Conservation (phyloP, 2,888 invertebrate genomes). For the Dolichopus griseipennis region DNA sequence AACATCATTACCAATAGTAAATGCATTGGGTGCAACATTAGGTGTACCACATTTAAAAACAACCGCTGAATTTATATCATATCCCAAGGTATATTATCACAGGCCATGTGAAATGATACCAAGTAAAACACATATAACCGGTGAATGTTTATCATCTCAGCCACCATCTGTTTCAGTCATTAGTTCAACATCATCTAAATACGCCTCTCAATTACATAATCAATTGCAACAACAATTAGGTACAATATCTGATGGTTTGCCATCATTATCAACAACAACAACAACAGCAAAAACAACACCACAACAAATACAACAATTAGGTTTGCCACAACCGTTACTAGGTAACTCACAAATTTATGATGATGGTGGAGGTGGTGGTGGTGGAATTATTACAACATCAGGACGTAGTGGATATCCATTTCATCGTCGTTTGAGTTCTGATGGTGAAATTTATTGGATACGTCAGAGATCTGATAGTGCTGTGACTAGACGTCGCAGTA, state of each 20-base stretch:
- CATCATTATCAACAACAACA: too few species aligned
- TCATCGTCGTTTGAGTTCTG: neutral
- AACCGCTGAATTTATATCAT: neutral
- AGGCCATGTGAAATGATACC: conserved; percentile 24
- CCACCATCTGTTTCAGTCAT: conserved; percentile 25
- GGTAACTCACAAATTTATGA: conserved; percentile 27
- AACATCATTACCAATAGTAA: neutral
- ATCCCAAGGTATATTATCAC: conserved; percentile 7
- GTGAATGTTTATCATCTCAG: conserved; percentile 35
- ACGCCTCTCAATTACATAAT: conserved; percentile 8
- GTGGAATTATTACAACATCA: too few species aligned
- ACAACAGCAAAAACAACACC: too few species aligned
- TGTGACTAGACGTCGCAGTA: conserved; percentile 28
- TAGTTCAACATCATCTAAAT: conserved; percentile 10
- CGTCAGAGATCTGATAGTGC: conserved; percentile 22
- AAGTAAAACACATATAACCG: conserved; percentile 39
- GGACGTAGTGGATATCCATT: neutral
- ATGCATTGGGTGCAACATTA: neutral
- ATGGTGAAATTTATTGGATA: conserved; percentile 36
- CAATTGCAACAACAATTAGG: neutral
- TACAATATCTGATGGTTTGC: neutral
- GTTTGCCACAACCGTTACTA: conserved; percentile 29
- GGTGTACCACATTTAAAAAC: conserved; percentile 6
- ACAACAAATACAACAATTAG: neutral
- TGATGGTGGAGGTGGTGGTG: neutral